phyloP scores from a whole-genome alignment of 2,113 vertebrate genomes.

The Elaphurus davidianus region DNA sequence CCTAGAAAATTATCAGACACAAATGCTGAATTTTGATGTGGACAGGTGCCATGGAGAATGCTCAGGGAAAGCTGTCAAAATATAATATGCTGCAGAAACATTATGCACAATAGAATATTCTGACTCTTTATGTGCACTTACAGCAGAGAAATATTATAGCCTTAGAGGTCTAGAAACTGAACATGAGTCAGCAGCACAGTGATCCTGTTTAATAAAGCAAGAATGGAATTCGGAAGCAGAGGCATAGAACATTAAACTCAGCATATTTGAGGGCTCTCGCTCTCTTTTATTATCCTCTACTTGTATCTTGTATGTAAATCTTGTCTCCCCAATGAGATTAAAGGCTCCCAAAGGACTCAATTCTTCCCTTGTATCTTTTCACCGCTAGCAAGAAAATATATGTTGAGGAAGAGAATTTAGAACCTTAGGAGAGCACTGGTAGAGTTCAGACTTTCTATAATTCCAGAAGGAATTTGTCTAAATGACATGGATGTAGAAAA shows the following conservation, averaged over 20 bases:
- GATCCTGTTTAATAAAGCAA: constrained; percentile 23
- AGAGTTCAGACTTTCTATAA: too few species aligned
- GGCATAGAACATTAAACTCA: constrained; percentile 17
- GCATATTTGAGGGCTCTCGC: not conserved
- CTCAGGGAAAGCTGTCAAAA: not conserved
- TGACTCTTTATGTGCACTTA: not conserved
- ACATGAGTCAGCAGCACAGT: constrained; percentile 35
- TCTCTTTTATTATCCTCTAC: constrained; percentile 20
- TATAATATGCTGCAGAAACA: not conserved
- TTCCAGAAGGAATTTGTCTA: too few species aligned
- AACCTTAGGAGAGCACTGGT: too few species aligned
- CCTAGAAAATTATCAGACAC: not conserved
- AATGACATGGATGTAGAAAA: too few species aligned
- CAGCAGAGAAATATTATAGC: not conserved
- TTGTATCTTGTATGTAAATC: not conserved
- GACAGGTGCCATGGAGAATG: not conserved
- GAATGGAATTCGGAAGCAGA: not conserved
- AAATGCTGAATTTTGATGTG: not conserved
- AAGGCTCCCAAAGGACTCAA: constrained; percentile 19
- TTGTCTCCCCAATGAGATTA: constrained; percentile 35
- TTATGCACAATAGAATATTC: not conserved
- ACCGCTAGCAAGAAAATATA: not conserved
- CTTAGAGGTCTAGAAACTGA: not conserved
- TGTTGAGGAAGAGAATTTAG: not conserved
- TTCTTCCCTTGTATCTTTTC: not conserved